Conservation (phyloP, 1,140 invertebrate genomes). For the Triops cancriformis region DNA sequence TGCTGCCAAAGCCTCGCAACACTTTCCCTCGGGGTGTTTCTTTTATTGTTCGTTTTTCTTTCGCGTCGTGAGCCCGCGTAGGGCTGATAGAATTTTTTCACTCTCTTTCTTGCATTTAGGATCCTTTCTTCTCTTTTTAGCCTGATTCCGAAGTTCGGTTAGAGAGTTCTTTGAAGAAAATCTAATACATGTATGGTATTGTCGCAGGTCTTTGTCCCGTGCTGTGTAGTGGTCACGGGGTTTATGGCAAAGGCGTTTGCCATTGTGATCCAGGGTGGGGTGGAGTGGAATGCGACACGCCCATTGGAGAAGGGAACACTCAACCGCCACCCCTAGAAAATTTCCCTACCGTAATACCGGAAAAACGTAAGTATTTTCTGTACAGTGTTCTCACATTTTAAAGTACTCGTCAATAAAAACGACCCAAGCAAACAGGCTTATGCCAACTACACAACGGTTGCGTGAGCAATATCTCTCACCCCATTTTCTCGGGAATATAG, state of each 20-base stretch:
- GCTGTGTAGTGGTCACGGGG: constrained; percentile 89
- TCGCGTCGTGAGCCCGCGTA: too few species aligned
- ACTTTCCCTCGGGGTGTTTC: too few species aligned
- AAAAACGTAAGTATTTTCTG: constrained; percentile 2
- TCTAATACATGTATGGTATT: constrained; percentile 34
- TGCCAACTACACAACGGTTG: too few species aligned
- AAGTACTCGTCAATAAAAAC: too few species aligned
- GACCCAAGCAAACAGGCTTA: too few species aligned
- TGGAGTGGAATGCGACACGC: constrained; percentile 89
- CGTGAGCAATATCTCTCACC: too few species aligned
- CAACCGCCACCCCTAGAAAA: neutral
- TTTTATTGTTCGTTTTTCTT: too few species aligned
- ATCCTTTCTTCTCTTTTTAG: neutral
- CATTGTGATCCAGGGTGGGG: constrained; percentile 96
- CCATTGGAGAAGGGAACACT: constrained; percentile 63
- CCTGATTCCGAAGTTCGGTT: neutral
- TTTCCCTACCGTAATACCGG: neutral
- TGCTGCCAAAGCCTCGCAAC: neutral
- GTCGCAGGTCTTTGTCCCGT: constrained; percentile 86
- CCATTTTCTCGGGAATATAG: too few species aligned
- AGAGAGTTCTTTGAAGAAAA: neutral
- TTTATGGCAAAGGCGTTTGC: constrained; percentile 89
- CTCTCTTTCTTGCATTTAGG: neutral
- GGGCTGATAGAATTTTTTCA: too few species aligned
- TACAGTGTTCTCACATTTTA: neutral